These are phyloP conservation scores for Mystacides longicornis DNA, from an alignment of 2,888 invertebrate genomes.

Conservation along the genomic window DNA sequence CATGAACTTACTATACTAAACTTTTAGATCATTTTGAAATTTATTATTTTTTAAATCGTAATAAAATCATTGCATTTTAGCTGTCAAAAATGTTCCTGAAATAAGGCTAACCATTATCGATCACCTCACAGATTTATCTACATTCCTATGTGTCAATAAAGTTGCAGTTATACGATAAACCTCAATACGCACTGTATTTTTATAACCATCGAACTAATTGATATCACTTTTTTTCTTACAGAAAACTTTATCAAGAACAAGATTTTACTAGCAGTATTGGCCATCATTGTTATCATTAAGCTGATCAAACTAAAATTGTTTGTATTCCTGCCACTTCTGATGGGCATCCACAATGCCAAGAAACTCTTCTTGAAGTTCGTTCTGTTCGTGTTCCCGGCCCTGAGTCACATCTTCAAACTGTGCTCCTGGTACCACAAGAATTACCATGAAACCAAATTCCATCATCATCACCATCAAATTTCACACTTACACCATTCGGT, in stretches of 20 bases:
- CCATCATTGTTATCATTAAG: slow-evolving; percentile 69
- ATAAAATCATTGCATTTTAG: too few relatives aligned
- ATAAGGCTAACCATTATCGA: too few relatives aligned
- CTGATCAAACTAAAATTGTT: slow-evolving; percentile 72
- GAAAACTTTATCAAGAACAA: slow-evolving; percentile 72
- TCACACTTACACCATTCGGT: slow-evolving; percentile 68
- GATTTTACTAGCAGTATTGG: slow-evolving; percentile 64
- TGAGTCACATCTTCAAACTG: slow-evolving; percentile 76
- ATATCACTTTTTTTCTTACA: slow-evolving; percentile 44
- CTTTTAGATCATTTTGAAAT: too few relatives aligned
- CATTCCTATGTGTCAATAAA: too few relatives aligned
- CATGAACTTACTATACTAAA: too few relatives aligned
- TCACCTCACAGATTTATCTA: too few relatives aligned
- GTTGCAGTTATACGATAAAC: too few relatives aligned
- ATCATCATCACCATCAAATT: slow-evolving; percentile 76
- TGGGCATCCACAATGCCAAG: slow-evolving; percentile 77
- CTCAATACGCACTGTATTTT: too few relatives aligned
- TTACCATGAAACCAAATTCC: slow-evolving; percentile 65
- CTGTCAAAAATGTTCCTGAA: too few relatives aligned
- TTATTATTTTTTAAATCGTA: too few relatives aligned
- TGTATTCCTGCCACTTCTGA: slow-evolving; percentile 68
- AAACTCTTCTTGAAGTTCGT: slow-evolving; percentile 74
- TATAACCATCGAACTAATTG: too few relatives aligned
- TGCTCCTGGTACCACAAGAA: slow-evolving; percentile 75
- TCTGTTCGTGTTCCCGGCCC: slow-evolving; percentile 73